These are phyloP conservation scores for Hirtodrosophila cameraria DNA, from an alignment of 2,888 invertebrate species.

Conservation along the genomic window DNA sequence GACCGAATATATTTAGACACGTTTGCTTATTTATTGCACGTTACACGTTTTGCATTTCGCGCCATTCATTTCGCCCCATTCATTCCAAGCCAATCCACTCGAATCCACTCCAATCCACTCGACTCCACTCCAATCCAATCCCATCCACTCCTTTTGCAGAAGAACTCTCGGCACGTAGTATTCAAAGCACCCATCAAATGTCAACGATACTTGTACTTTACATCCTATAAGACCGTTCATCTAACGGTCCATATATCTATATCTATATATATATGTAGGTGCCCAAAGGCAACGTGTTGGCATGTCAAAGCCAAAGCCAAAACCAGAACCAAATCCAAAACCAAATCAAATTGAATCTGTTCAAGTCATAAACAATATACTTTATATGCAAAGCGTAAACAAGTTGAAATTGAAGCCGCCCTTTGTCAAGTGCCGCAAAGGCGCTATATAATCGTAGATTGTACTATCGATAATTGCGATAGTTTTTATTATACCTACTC, in stretches of 20 bases:
- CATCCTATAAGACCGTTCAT: slow-evolving; percentile 53
- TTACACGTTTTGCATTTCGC: slow-evolving; percentile 36
- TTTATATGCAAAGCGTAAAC: slow-evolving; percentile 39
- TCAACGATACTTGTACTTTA: slow-evolving; percentile 41
- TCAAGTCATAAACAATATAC: slow-evolving; percentile 14
- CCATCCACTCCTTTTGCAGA: slow-evolving; percentile 31
- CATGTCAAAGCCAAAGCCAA: slow-evolving; percentile 33
- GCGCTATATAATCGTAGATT: slow-evolving; percentile 21
- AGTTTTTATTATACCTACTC: too few species aligned
- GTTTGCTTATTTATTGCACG: slow-evolving; percentile 51
- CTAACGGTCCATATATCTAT: slow-evolving; percentile 48
- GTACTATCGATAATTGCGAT: slow-evolving; percentile 4
- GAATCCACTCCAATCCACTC: slow-evolving; percentile 9
- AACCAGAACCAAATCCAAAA: slow-evolving; percentile 12
- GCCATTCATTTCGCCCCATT: slow-evolving; percentile 31
- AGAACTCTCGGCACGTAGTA: slow-evolving; percentile 49
- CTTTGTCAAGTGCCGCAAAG: slow-evolving; percentile 40
- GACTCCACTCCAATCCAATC: slow-evolving; percentile 15
- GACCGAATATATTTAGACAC: slow-evolving; percentile 38
- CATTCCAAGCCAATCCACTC: slow-evolving; percentile 10
- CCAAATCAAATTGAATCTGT: slow-evolving; percentile 16
- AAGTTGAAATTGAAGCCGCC: slow-evolving; percentile 27
- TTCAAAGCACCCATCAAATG: slow-evolving; percentile 59
- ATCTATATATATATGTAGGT: slow-evolving; percentile 10
- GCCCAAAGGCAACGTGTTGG: slow-evolving; percentile 45